phyloP scores from a whole-genome alignment of 1,140 invertebrate genomes.

The Cotesia glomerata region DNA sequence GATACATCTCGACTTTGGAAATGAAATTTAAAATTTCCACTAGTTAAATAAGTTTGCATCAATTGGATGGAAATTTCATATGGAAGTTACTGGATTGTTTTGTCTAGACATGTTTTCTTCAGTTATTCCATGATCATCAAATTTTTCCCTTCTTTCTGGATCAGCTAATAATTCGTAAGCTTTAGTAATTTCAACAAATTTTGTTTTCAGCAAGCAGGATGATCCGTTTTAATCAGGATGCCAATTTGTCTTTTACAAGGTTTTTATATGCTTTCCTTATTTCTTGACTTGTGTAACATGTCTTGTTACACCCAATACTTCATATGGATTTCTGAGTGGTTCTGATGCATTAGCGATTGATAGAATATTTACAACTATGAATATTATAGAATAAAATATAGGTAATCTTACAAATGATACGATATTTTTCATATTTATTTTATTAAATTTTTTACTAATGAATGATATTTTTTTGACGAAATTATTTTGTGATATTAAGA shows the following conservation, averaged over 20 bases:
- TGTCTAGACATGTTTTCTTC: slow-evolving; percentile 77
- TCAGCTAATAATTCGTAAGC: slow-evolving; percentile 93
- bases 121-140: slow-evolving; percentile 87
- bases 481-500: slow-evolving; percentile 48
- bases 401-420: slow-evolving; percentile 43
- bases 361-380: slow-evolving; percentile 46
- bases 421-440: slow-evolving; percentile 37
- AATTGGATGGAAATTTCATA: slow-evolving; percentile 71
- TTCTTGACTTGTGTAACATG: slow-evolving; percentile 77
- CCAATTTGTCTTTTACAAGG: slow-evolving; percentile 90
- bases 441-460: slow-evolving; percentile 39
- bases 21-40: slow-evolving; percentile 69
- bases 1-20: slow-evolving; percentile 82
- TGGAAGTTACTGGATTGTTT: slow-evolving; percentile 72
- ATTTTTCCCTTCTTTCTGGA: slow-evolving; percentile 81
- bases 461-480: slow-evolving; percentile 41
- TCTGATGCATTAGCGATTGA: slow-evolving; percentile 48
- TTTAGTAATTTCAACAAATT: slow-evolving; percentile 93
- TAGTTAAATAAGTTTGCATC: slow-evolving; percentile 76
- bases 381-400: slow-evolving; percentile 43
- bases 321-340: slow-evolving; percentile 80
- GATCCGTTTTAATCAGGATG: slow-evolving; percentile 94
- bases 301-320: slow-evolving; percentile 79
- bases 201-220: slow-evolving; percentile 84
- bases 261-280: slow-evolving; percentile 90